Percentiles rank a stretch among this genome's conserved stretches.
Evolutionary conservation across 2,797 vertebrate species (phyloP).

Genomic region (Meda fulgida): DNA sequence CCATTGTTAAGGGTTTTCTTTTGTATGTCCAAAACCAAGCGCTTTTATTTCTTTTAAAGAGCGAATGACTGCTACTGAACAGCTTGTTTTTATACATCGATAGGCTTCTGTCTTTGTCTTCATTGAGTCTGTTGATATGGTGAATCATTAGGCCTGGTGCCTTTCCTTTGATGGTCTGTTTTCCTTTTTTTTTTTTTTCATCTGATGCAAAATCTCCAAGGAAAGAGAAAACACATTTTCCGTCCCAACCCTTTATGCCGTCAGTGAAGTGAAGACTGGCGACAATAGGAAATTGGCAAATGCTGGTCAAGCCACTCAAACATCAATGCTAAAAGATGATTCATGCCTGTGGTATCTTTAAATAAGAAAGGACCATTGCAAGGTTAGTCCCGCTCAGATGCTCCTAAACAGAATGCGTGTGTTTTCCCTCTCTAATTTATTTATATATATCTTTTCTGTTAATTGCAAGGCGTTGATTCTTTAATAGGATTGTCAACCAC

Average conservation of each 20-base stretch:
- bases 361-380: constrained; percentile 66
- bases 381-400: constrained; percentile 69
- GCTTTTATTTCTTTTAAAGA: constrained; percentile 13
- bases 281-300: constrained; percentile 67
- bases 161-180: constrained; percentile 73
- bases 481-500: constrained; percentile 85
- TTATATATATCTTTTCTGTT: constrained; percentile 76
- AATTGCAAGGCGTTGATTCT: constrained; percentile 82
- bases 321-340: constrained; percentile 73
- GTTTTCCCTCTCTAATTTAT: constrained; percentile 61
- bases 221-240: constrained; percentile 78
- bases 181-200: constrained; percentile 64
- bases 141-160: constrained; percentile 69
- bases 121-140: constrained; percentile 69
- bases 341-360: constrained; percentile 64
- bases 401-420: constrained; percentile 67
- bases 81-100: constrained; percentile 51
- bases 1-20: not conserved
- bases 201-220: constrained; percentile 62
- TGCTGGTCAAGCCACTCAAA: constrained; percentile 73
- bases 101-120: constrained; percentile 46
- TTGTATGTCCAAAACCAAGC: constrained; percentile 13
- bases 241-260: constrained; percentile 71
- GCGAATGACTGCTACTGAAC: constrained; percentile 19
- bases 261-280: constrained; percentile 66